Conservation (phyloP, 2,888 invertebrate genomes). For the Rhingia campestris region DNA sequence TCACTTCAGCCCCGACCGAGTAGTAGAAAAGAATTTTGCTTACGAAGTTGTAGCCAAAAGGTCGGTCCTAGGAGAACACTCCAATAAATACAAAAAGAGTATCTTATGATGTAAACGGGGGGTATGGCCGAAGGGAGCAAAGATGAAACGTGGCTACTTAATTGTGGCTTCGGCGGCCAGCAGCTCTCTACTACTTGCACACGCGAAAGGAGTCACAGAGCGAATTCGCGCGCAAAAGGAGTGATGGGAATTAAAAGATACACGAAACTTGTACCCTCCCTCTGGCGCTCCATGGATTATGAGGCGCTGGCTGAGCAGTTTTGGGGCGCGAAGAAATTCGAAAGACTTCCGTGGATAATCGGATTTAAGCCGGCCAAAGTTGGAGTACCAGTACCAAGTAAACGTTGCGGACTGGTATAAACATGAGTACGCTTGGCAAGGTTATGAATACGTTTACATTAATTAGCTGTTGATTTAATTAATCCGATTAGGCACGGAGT, state of each 20-base stretch:
- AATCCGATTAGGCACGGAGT: constrained; percentile 75
- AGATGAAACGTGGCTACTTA: constrained; percentile 64
- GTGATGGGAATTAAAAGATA: constrained; percentile 66
- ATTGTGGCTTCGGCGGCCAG: constrained; percentile 56
- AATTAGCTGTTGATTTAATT: constrained; percentile 82
- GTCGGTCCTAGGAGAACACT: background rate
- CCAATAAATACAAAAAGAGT: constrained; percentile 15
- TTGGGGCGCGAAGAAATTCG: constrained; percentile 59
- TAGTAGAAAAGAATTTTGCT: constrained; percentile 33
- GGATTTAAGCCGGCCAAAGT: constrained; percentile 43
- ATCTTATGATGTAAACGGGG: constrained; percentile 25
- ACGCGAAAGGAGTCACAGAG: background rate
- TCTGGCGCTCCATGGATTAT: constrained; percentile 41
- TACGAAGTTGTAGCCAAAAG: constrained; percentile 27
- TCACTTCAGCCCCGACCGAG: constrained; percentile 11
- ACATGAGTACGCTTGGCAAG: constrained; percentile 24
- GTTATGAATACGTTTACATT: constrained; percentile 77
- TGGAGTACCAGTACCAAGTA: background rate
- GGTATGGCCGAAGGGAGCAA: constrained; percentile 14
- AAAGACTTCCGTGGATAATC: constrained; percentile 66
- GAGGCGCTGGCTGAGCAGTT: constrained; percentile 66
- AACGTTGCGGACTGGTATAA: background rate
- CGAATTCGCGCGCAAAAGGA: constrained; percentile 34
- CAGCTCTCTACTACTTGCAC: background rate
- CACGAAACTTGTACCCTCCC: constrained; percentile 21